phyloP scores from a whole-genome alignment of 2,888 invertebrate genomes.

The Falcaria lacertinaria region DNA sequence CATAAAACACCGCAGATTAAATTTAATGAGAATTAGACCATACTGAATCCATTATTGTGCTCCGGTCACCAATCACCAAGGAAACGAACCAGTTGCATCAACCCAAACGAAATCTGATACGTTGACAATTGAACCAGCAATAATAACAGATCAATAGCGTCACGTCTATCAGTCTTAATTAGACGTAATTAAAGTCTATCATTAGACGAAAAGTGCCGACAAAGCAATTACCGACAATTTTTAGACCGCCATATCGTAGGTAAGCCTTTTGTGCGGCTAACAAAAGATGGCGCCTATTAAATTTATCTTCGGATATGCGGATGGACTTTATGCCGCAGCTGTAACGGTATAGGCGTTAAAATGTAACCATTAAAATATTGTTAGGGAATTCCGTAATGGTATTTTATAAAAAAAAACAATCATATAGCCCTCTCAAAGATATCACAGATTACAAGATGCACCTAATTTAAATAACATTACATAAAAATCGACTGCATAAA shows the following conservation, averaged over 20 bases:
- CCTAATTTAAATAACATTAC: too few species aligned
- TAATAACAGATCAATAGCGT: slow-evolving; percentile 2
- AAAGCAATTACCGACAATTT: slow-evolving; percentile 2
- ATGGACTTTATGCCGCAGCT: background rate
- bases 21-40: too few species aligned
- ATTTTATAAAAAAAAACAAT: background rate
- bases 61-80: background rate
- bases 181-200: slow-evolving; percentile 35
- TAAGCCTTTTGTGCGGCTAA: slow-evolving; percentile 14
- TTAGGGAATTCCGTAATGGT: background rate
- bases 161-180: slow-evolving; percentile 30
- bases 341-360: slow-evolving; percentile 1
- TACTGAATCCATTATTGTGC: too few species aligned
- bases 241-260: background rate
- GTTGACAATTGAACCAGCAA: slow-evolving; percentile 5
- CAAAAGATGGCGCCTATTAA: slow-evolving; percentile 19
- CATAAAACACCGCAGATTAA: too few species aligned
- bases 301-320: slow-evolving; percentile 1
- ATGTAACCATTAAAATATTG: background rate
- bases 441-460: too few species aligned
- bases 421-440: too few species aligned
- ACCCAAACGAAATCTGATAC: background rate
- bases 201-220: slow-evolving; percentile 17
- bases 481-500: too few species aligned
- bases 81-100: background rate